Percentiles rank a stretch among this genome's conserved stretches.
Evolutionary conservation across 2,888 invertebrate species (phyloP).

Genomic region (Muschampia plurimacula): DNA sequence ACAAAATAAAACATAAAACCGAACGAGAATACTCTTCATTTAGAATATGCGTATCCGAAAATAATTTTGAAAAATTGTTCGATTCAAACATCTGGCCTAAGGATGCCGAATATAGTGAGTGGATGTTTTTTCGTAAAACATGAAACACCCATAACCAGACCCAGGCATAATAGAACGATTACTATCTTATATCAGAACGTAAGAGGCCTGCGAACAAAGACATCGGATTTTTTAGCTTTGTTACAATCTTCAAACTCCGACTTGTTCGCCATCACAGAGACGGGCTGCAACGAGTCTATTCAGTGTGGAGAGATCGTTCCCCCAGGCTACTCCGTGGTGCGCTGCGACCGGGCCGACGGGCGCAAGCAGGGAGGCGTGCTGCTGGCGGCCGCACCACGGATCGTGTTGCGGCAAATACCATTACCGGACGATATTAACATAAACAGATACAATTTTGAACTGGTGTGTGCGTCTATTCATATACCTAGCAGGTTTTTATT

Average conservation of each 20-base stretch:
- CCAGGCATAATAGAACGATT: neutral
- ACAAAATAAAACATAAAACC: conserved; percentile 5
- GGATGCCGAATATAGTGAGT: conserved; percentile 1
- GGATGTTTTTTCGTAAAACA: conserved; percentile 16
- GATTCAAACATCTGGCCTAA: conserved; percentile 5
- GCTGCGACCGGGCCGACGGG: conserved; percentile 12
- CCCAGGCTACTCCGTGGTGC: conserved; percentile 16
- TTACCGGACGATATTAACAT: neutral
- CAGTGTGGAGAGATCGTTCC: conserved; percentile 1
- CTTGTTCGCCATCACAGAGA: conserved; percentile 12
- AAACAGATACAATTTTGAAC: conserved; percentile 42
- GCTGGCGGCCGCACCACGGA: conserved; percentile 37
- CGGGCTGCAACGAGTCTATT: conserved; percentile 6
- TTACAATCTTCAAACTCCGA: conserved; percentile 9
- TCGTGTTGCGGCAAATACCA: conserved; percentile 37
- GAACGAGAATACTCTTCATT: conserved; percentile 12
- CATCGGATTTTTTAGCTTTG: neutral
- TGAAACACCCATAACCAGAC: neutral
- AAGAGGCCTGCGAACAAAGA: conserved; percentile 11
- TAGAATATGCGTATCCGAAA: conserved; percentile 1
- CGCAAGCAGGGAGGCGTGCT: conserved; percentile 30
- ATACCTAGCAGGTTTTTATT: conserved; percentile 30
- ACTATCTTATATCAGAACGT: neutral
- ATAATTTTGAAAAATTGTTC: neutral
- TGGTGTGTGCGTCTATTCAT: conserved; percentile 42